Percentiles rank a stretch among this genome's conserved stretches.
Evolutionary conservation across 2,113 vertebrate species (phyloP).

Genomic region (Anguilla japonica): DNA sequence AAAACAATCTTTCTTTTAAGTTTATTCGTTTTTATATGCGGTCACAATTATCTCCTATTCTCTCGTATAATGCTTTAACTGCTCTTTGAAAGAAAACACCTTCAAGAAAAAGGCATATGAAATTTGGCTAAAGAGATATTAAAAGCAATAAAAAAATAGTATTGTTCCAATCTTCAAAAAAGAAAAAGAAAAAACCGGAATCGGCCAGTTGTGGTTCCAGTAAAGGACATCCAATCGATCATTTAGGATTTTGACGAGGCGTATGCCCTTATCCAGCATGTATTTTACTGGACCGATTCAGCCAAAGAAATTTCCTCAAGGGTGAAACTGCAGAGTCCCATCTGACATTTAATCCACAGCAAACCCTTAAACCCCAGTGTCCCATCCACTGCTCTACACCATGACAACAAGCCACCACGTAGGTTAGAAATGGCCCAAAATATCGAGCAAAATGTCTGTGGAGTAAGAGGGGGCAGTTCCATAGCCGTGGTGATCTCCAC

Average conservation of each 20-base stretch:
- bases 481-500: no score
- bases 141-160: no score
- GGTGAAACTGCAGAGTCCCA: neutral
- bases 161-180: no score
- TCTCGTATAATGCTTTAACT: neutral
- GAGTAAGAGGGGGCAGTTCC: neutral
- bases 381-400: neutral
- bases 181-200: neutral
- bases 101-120: neutral
- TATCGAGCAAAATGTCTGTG: neutral
- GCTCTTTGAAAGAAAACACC: neutral
- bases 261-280: neutral
- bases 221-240: neutral
- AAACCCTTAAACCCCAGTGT: neutral
- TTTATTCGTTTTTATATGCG: no score
- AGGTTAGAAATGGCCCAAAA: neutral
- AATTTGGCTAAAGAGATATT: no score
- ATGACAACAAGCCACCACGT: neutral
- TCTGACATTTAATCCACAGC: neutral
- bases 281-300: neutral
- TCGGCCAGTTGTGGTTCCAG: neutral
- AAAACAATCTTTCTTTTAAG: neutral
- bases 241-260: neutral
- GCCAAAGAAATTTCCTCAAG: neutral
- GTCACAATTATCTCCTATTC: neutral